Evolutionary conservation across 2,113 vertebrate genomes (phyloP), one percentile per base, ranked within the genome.

Genomic region (Tupaia chinensis): DNA sequence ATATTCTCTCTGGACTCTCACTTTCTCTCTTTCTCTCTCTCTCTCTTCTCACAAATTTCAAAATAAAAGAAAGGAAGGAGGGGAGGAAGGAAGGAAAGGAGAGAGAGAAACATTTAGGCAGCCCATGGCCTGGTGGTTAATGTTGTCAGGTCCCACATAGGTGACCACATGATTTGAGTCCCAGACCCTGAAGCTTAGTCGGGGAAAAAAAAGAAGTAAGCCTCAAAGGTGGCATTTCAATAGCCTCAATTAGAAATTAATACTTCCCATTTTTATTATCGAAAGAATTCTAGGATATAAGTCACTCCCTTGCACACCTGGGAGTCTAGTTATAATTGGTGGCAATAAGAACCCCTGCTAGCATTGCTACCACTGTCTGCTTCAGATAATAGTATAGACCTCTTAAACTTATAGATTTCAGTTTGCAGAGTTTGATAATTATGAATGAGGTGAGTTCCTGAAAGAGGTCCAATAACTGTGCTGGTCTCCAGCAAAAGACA

Each of bases 241-340:
- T 85, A n/a, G 27, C 17, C 6, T 84, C 19, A 23, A 82, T 68
- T 89, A 85, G 34, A 95, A 95, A 81, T 85, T 85, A 89, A 15
- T 29, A 93, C 44, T 78, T 87, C 22, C 5, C 11, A 63, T 63
- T 69, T 94, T 9, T 81, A 20, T 82, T 81, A 58, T 84, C 72
- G 17, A 95, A 89, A 80, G 54, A 96, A 89, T 89, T 89, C 27
- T 89, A 78, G 34, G 23, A 32, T 20, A 69, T 76, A 94, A 91
- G 8, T 73, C 34, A 70, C 23, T 69, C 72, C 17, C 14, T 54
- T 56, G 25, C 53, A 89, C 14, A 77, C 5, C 9, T 81, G 9
- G 22, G 11, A 85, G 10, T 56, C 88, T 58, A 27, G 17, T 85
- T 88, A 23, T 2, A 89, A 83, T 15, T n/a, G 12, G 25, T 63